Evolutionary conservation across 2,113 vertebrate species (phyloP), one percentile per base, ranked within the genome.

Genomic region (Leptobrachium ailaonicum): DNA sequence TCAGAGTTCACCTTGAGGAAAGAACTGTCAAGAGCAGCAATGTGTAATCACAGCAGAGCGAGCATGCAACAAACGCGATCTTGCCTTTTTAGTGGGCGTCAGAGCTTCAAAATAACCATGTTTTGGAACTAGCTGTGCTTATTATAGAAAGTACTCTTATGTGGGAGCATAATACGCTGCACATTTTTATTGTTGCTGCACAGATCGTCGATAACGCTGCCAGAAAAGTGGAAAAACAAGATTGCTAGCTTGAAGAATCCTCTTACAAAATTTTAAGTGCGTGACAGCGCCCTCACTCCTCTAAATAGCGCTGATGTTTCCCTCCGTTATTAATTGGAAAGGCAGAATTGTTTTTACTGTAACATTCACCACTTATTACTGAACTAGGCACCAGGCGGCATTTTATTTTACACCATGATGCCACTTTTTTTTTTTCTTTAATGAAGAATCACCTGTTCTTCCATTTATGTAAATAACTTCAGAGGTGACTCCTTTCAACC

Each of bases 101-200:
- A 8, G 64, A 43, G 66, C 32, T 43, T 47, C 9, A 64, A 69
- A 53, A 41, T 10, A 13, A 11, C 42, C 58, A 43, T 64, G 77
- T 66, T 79, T 72, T 47, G 40, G 62, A 79, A 66, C 14, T 71
- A 53, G 69, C 40, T 42, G 60, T 41, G 47, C 77, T 79, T 72
- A 79, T 66, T 47, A 72, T 79, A 79, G 58, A 20, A 13, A 32
- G 70, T 12, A 66, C 67, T 40, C 58, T 13, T 41, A 62, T 62
- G 66, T 77, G 42, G 76, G 67, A 43, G 67, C 44, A 6, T 54
- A 20, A 7, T 32, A 40, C 4, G 4, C 14, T 10, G 9, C 62
- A 20, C 5, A 40, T 64, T 20, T 60, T 14, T 13, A 60, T 12
- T 10, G 13, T 64, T 64, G 8, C 47, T 50, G 47, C 47, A 50